A percentile compares a stretch with the other conserved stretches of the same genome.
phyloP scores from a whole-genome alignment of 2,797 vertebrate genomes.

The Capromys pilorides region DNA sequence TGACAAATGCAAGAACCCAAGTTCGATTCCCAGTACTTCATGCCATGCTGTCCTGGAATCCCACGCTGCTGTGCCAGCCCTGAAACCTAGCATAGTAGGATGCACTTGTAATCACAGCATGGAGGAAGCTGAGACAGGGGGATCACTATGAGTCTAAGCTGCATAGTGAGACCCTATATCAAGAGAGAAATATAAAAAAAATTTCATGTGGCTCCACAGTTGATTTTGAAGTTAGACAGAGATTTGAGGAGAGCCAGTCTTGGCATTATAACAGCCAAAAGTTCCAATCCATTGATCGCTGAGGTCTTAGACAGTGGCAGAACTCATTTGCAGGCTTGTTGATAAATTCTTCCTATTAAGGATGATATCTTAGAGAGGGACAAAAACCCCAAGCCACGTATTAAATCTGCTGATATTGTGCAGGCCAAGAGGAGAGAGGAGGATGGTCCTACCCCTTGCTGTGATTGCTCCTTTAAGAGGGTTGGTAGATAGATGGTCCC shows the following conservation, averaged over 20 bases:
- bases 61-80: no score
- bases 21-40: no score
- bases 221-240: slow-evolving; percentile 8
- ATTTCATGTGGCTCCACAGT: not conserved
- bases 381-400: slow-evolving; percentile 23
- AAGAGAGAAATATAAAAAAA: no score
- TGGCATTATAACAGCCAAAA: not conserved
- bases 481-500: not conserved
- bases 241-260: not conserved
- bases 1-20: no score
- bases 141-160: no score
- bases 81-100: no score
- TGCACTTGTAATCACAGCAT: no score
- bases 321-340: not conserved
- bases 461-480: not conserved
- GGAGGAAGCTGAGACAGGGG: no score
- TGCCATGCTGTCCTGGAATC: no score
- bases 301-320: not conserved
- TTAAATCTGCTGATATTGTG: slow-evolving; percentile 36
- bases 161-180: no score
- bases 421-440: not conserved
- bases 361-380: not conserved
- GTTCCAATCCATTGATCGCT: not conserved
- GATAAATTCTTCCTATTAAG: not conserved
- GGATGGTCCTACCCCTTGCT: not conserved